Evolutionary conservation across 2,797 vertebrate genomes (phyloP).

Genomic region (Hydrocynus forskahlii): DNA sequence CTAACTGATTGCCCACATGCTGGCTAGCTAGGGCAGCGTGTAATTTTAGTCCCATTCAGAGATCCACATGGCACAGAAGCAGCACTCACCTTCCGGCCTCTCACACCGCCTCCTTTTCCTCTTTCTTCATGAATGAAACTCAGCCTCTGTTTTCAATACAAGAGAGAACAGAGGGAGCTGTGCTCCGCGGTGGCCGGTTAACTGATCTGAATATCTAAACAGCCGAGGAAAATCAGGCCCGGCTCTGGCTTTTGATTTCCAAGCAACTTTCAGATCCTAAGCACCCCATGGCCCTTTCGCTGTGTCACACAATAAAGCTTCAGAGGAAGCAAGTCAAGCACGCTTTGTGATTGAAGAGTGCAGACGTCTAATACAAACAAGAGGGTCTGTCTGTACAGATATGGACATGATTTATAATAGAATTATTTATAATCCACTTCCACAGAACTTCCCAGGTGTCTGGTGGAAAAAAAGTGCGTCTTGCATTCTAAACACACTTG

Average conservation of each 20-base stretch:
- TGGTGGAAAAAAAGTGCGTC: conserved; percentile 26
- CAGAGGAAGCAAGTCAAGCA: background rate
- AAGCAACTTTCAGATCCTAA: background rate
- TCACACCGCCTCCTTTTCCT: background rate
- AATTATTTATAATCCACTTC: conserved; percentile 42
- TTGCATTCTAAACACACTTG: conserved; percentile 36
- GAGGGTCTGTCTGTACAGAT: conserved; percentile 1
- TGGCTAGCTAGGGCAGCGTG: background rate
- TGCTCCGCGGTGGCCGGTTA: background rate
- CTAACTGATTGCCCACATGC: conserved; percentile 27
- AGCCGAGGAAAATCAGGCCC: conserved; percentile 1
- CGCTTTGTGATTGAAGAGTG: conserved; percentile 1
- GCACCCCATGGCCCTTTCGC: background rate
- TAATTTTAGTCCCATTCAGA: conserved; percentile 27
- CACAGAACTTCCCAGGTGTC: conserved; percentile 29
- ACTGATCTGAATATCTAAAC: conserved; percentile 34
- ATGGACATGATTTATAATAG: conserved; percentile 30
- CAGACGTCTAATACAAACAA: conserved; percentile 26
- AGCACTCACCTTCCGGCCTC: conserved; percentile 22
- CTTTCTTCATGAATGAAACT: conserved; percentile 19
- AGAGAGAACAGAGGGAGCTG: conserved; percentile 13
- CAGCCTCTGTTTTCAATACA: conserved; percentile 15
- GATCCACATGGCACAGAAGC: background rate
- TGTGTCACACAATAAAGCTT: background rate
- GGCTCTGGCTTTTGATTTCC: background rate